phyloP scores from a whole-genome alignment of 2,797 vertebrate genomes.

The Poliocrania exsul region DNA sequence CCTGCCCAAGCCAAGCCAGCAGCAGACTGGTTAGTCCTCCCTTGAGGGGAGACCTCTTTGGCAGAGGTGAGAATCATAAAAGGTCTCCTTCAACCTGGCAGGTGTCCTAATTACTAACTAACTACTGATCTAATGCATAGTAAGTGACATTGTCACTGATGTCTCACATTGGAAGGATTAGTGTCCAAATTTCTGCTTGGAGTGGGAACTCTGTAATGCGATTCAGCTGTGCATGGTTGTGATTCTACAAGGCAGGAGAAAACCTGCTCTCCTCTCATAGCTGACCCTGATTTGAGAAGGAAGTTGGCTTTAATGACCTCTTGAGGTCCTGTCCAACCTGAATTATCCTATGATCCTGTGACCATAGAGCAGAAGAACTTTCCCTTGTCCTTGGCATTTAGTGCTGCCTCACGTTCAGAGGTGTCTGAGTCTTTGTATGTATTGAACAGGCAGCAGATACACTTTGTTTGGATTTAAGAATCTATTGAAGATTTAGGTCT shows the following conservation, averaged over 20 bases:
- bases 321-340: not conserved
- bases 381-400: not conserved
- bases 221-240: not conserved
- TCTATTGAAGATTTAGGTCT: not conserved
- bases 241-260: not conserved
- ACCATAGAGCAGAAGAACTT: not conserved
- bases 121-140: fast-evolving
- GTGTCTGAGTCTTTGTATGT: not conserved
- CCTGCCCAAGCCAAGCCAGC: not conserved
- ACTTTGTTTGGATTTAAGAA: not conserved
- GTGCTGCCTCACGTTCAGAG: not conserved
- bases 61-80: not conserved
- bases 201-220: not conserved
- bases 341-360: not conserved
- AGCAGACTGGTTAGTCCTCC: not conserved
- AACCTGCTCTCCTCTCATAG: not conserved
- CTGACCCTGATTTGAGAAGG: not conserved
- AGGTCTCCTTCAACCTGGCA: not conserved
- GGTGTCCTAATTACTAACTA: not conserved
- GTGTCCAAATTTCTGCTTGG: not conserved
- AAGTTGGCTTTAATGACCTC: not conserved
- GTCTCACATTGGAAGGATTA: not conserved
- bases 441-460: not conserved
- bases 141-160: not conserved
- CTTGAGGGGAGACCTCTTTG: not conserved